Conservation (phyloP, 2,888 invertebrate genomes). For the Drosophila trichaetosa region DNA sequence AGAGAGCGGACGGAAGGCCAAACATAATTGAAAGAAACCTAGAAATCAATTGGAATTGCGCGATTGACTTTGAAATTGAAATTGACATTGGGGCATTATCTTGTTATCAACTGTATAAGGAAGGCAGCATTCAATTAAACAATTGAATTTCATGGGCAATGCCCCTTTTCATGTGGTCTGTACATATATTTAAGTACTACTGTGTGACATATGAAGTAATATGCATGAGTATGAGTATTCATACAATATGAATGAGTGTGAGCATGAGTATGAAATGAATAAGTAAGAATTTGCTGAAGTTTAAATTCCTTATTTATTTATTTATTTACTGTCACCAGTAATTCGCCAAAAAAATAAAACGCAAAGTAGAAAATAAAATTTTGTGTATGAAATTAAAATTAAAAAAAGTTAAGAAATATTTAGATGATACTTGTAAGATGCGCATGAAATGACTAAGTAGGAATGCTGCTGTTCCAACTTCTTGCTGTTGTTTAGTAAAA, state of each 20-base stretch:
- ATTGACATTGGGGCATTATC: slow-evolving; percentile 47
- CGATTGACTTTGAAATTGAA: slow-evolving; percentile 48
- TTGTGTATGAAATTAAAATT: too few species aligned
- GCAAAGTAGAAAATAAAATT: too few species aligned
- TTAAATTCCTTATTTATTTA: neutral
- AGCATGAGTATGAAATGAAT: neutral
- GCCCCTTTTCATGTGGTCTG: neutral
- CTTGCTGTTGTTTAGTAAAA: too few species aligned
- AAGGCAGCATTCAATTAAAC: slow-evolving; percentile 30
- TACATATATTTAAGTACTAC: slow-evolving; percentile 1
- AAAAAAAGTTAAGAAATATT: too few species aligned
- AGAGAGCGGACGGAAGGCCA: slow-evolving; percentile 28
- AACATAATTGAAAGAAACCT: slow-evolving; percentile 48
- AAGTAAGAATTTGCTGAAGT: neutral
- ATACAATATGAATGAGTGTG: neutral
- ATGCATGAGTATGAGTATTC: neutral
- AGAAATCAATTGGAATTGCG: slow-evolving; percentile 45
- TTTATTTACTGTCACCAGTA: neutral
- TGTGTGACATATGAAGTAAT: neutral
- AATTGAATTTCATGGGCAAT: slow-evolving; percentile 26
- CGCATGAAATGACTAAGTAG: too few species aligned
- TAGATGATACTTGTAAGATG: too few species aligned
- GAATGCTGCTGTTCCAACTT: too few species aligned
- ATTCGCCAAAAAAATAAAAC: neutral
- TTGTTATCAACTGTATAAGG: neutral